Evolutionary conservation across 2,113 vertebrate species (phyloP).

Genomic region (cat (Felis catus)): F.catus_Fca126_mat1.0 CM031412.1:30403001-30403500

Average conservation of each 20-base stretch:
- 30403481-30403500: neutral
- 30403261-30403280: too few relatives aligned
- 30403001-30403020: neutral
- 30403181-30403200: too few relatives aligned
- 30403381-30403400: neutral
- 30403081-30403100: neutral
- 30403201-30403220: too few relatives aligned
- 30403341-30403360: neutral
- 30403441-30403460: neutral
- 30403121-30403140: too few relatives aligned
- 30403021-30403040: neutral
- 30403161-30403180: too few relatives aligned
- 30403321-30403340: neutral
- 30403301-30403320: neutral
- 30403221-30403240: too few relatives aligned
- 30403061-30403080: neutral
- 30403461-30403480: neutral
- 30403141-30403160: too few relatives aligned
- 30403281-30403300: neutral
- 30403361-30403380: neutral
- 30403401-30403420: neutral
- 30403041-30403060: neutral
- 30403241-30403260: too few relatives aligned
- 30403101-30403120: too few relatives aligned
- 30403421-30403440: neutral